Evolutionary conservation across 2,888 invertebrate species (phyloP).

Genomic region (Ophonus ardosiacus): DNA sequence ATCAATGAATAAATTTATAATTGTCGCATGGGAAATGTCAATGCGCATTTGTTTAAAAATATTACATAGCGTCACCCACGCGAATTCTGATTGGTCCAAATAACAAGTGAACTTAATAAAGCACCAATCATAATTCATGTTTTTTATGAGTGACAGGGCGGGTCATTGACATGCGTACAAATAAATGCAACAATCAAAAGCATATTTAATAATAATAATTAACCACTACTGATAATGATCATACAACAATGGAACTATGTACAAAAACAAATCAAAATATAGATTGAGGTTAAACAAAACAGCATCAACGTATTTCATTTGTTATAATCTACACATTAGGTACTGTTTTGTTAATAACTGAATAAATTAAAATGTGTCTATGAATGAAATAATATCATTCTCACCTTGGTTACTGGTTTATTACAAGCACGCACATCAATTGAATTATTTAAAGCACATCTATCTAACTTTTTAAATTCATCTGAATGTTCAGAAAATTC

Average conservation of each 20-base stretch:
- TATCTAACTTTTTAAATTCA: conserved; percentile 60
- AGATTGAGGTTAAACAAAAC: conserved; percentile 30
- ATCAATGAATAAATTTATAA: conserved; percentile 47
- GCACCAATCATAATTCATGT: conserved; percentile 39
- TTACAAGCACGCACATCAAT: conserved; percentile 84
- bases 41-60: conserved; percentile 43
- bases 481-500: conserved; percentile 55
- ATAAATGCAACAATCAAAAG: conserved; percentile 54
- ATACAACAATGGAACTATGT: conserved; percentile 26
- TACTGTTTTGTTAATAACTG: conserved; percentile 22
- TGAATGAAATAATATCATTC: conserved; percentile 63
- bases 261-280: conserved; percentile 22
- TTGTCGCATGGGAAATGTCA: conserved; percentile 32
- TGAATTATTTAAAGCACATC: conserved; percentile 67
- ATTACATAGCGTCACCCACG: conserved; percentile 31
- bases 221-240: conserved; percentile 12
- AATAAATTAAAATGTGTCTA: conserved; percentile 11
- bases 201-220: conserved; percentile 42
- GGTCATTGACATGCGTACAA: conserved; percentile 60
- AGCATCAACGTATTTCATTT: conserved; percentile 16
- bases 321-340: conserved; percentile 10
- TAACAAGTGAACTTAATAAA: background rate
- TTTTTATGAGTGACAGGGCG: conserved; percentile 51
- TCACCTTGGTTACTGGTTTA: conserved; percentile 83
- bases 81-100: conserved; percentile 29